phyloP scores from a whole-genome alignment of 2,888 invertebrate species.

The Timema podura region DNA sequence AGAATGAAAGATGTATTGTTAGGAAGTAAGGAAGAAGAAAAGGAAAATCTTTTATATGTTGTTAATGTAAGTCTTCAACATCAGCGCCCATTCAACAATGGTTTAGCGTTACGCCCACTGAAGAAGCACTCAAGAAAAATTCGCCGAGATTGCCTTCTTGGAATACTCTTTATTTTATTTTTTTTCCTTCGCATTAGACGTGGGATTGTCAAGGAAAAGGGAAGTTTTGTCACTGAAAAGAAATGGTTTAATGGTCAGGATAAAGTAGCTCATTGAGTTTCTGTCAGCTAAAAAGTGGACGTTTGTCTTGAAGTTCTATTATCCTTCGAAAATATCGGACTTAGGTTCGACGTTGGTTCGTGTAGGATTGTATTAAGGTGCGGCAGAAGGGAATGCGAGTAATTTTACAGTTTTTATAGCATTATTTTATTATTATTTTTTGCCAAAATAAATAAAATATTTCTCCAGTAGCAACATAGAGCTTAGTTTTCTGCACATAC shows the following conservation, averaged over 20 bases:
- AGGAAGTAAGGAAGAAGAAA: conserved; percentile 9
- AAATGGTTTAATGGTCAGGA: conserved; percentile 14
- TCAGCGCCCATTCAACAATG: conserved; percentile 14
- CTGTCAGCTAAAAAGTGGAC: neutral
- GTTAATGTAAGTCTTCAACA: conserved; percentile 15
- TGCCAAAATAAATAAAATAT: too few species aligned
- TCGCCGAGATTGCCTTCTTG: conserved; percentile 8
- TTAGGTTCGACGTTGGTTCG: too few species aligned
- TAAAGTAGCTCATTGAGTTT: conserved; percentile 11
- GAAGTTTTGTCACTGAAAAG: conserved; percentile 13
- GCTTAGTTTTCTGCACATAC: too few species aligned
- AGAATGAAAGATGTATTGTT: conserved; percentile 6
- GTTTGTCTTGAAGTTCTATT: neutral
- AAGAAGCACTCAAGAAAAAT: conserved; percentile 15
- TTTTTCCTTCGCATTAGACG: conserved; percentile 5
- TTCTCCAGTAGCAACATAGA: too few species aligned
- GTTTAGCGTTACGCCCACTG: conserved; percentile 9
- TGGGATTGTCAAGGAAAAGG: neutral
- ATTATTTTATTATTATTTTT: too few species aligned
- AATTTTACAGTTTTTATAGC: too few species aligned
- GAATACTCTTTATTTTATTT: neutral
- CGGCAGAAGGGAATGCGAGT: too few species aligned
- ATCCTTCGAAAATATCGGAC: neutral
- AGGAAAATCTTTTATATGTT: conserved; percentile 16
- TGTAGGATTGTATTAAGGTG: too few species aligned